Evolutionary conservation across 2,113 vertebrate species (phyloP).

Genomic region (Podilymbus podiceps): DNA sequence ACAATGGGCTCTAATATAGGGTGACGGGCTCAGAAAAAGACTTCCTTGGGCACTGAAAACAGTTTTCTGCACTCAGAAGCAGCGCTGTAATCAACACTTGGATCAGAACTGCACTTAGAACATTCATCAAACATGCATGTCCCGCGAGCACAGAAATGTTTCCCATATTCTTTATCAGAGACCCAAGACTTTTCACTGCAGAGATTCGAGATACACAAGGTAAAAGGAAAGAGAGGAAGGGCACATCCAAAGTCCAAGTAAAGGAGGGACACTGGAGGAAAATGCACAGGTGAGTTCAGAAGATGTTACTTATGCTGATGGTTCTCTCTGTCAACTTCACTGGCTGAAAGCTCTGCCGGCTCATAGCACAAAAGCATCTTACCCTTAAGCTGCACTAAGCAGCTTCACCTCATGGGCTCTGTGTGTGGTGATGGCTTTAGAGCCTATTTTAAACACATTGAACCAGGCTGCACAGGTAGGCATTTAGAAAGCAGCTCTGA

Average conservation of each 20-base stretch:
- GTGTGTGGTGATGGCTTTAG: background rate
- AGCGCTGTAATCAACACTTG: background rate
- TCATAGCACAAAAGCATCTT: background rate
- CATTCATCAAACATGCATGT: fast-evolving
- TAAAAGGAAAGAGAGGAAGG: background rate
- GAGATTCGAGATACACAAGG: background rate
- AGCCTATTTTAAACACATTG: background rate
- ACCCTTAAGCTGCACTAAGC: background rate
- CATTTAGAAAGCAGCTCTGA: background rate
- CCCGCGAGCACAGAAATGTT: background rate
- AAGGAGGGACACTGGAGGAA: background rate
- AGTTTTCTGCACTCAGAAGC: background rate
- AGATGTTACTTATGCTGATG: background rate
- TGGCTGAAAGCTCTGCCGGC: background rate
- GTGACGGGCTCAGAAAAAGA: background rate
- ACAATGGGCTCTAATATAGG: background rate
- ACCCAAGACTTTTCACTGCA: background rate
- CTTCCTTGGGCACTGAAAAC: background rate
- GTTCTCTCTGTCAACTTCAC: background rate
- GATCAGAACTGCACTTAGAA: background rate
- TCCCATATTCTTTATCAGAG: background rate
- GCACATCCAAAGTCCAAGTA: background rate
- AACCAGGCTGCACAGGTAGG: background rate
- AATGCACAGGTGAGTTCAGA: background rate
- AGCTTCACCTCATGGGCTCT: background rate